phyloP scores from a whole-genome alignment of 2,888 invertebrate species.

The Eupsilia transversa region DNA sequence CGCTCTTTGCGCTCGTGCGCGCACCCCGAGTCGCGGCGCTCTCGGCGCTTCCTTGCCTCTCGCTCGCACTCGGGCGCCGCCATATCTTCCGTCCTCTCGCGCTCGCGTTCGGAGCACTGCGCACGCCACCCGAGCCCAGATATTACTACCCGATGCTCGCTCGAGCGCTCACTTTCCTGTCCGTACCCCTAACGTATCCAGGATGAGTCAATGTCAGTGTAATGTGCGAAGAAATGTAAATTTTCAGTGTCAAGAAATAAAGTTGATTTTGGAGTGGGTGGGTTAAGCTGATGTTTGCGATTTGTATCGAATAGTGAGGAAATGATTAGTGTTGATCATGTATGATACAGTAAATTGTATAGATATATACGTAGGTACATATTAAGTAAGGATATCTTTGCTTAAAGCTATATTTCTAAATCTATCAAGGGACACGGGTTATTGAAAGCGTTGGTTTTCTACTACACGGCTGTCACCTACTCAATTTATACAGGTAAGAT shows the following conservation, averaged over 20 bases:
- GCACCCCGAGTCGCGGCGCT: slow-evolving; percentile 91
- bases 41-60: slow-evolving; percentile 91
- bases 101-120: slow-evolving; percentile 86
- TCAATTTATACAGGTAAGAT: slow-evolving; percentile 69
- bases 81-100: slow-evolving; percentile 86
- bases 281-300: slow-evolving; percentile 77
- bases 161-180: slow-evolving; percentile 86
- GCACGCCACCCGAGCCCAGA: slow-evolving; percentile 88
- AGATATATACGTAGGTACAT: slow-evolving; percentile 72
- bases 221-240: slow-evolving; percentile 71
- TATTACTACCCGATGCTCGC: slow-evolving; percentile 88
- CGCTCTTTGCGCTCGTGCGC: slow-evolving; percentile 88
- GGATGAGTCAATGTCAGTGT: slow-evolving; percentile 78
- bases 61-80: slow-evolving; percentile 90
- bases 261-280: slow-evolving; percentile 69
- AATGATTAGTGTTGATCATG: slow-evolving; percentile 73
- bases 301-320: slow-evolving; percentile 70
- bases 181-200: slow-evolving; percentile 86
- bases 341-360: slow-evolving; percentile 70
- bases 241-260: slow-evolving; percentile 64
- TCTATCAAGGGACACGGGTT: slow-evolving; percentile 67
- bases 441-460: slow-evolving; percentile 68
- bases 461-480: slow-evolving; percentile 71
- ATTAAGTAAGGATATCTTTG: slow-evolving; percentile 56
- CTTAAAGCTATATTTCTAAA: slow-evolving; percentile 64